These are phyloP conservation scores for Drosophila meridionalis DNA, from an alignment of 2,888 invertebrate genomes.

Conservation along the genomic window DNA sequence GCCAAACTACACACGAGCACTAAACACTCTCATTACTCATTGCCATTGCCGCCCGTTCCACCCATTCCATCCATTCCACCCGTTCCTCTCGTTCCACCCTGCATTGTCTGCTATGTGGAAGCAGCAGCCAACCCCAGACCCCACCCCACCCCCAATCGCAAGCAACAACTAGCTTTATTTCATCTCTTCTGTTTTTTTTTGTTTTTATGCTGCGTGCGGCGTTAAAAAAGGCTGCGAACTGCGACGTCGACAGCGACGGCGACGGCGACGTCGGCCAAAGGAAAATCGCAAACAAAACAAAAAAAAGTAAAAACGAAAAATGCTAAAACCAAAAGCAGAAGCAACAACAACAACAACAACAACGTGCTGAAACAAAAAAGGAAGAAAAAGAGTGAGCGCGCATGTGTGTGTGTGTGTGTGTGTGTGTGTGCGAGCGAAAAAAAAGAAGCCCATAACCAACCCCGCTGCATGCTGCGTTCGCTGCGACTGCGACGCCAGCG, in stretches of 20 bases:
- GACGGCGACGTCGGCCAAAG: slow-evolving; percentile 38
- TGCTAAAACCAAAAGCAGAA: slow-evolving; percentile 69
- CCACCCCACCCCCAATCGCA: slow-evolving; percentile 33
- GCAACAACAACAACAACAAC: slow-evolving; percentile 12
- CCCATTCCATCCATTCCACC: slow-evolving; percentile 3
- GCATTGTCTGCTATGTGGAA: slow-evolving; percentile 27
- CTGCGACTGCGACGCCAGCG: slow-evolving; percentile 43
- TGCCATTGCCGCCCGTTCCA: slow-evolving; percentile 17
- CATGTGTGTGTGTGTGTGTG: slow-evolving; percentile 43
- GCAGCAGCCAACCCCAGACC: slow-evolving; percentile 6
- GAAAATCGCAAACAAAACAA: slow-evolving; percentile 73
- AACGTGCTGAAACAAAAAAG: slow-evolving; percentile 30
- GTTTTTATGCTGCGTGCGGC: slow-evolving; percentile 62
- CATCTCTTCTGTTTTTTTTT: slow-evolving; percentile 7
- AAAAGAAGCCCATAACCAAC: slow-evolving; percentile 70
- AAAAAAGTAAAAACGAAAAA: slow-evolving; percentile 70
- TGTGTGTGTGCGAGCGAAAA: slow-evolving; percentile 44
- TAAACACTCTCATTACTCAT: slow-evolving; percentile 79
- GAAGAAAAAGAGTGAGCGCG: slow-evolving; percentile 49
- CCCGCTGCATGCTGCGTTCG: slow-evolving; percentile 67
- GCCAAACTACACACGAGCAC: slow-evolving; percentile 69
- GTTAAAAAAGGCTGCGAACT: slow-evolving; percentile 76
- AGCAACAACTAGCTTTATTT: slow-evolving; percentile 55
- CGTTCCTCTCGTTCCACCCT: background rate
- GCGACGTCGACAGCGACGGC: slow-evolving; percentile 56